Evolutionary conservation across 2,797 vertebrate species (phyloP), one percentile per base, ranked within the genome.

Genomic region (Synanceia verrucosa): DNA sequence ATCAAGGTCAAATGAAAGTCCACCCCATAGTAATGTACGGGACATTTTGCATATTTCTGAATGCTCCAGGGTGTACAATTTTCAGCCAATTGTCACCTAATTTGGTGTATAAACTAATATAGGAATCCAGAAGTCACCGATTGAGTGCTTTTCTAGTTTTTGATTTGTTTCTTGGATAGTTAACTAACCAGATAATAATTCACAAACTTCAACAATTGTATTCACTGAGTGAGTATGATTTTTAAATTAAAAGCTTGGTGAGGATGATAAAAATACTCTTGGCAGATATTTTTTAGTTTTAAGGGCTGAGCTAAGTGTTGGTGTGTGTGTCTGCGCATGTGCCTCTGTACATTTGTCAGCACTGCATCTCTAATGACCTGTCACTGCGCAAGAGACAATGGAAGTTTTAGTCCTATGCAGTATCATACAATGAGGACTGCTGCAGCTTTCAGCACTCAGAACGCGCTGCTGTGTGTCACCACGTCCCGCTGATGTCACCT

Each of bases 401-500:
- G 53, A n/a, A 24, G 76, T 65, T 66, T 66, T 59, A 60, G 63
- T 84, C 50, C 63, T 14, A 16, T 47, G 64, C 26, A 4, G 7
- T 70, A 9, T 56, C 43, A 48, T 31, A 61, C 56, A 60, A 19
- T 43, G 58, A 64, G 34, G 58, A 51, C 59, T 55, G 1, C 60
- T 53, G 62, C 50, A 24, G 62, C 69, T 72, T 47, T 65, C 46
- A 50, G 55, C 29, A 24, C 68, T 33, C 24, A n/a, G 58, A 56
- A 67, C 60, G 39, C 62, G 5, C 51, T 23, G 73, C 72, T 47
- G 61, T 61, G 66, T 88, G 89, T 81, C 83, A 68, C 60, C 63
- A 6, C 26, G 23, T 71, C 66, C 19, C 21, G 1, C 77, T 65
- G 83, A 86, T 87, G 86, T 83, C 87, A 84, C 78, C 60, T 65